Base-by-base conservation (phyloP, 2,113 vertebrate species). In the Lagopus leucura region DNA sequence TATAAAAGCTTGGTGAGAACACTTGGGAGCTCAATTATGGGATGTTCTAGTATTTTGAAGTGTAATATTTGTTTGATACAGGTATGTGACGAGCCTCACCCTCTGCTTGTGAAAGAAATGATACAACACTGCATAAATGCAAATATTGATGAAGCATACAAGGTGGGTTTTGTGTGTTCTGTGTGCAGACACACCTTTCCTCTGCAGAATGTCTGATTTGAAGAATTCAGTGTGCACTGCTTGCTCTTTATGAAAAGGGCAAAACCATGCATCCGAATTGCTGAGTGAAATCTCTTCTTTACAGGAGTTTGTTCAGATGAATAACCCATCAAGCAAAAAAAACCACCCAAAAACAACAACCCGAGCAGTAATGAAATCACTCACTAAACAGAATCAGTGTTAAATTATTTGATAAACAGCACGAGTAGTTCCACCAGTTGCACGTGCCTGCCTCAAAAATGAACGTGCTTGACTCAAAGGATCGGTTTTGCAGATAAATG, bases 21-120 rank as follows among this genome's bases (percentile, higher is more conserved):
- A 52, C 40, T 54, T 58, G 43, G 43, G 57, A 34, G 5, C 47
- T 78, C 75, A 50, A 55, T 8, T 6, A 21, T 34, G 58, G 66
- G 8, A 30, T 38, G 12, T 77, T 83, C 11, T 71, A 11, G 8
- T 57, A 30, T 65, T 63, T 55, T 74, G 7, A 76, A 60, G 15
- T 66, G 8, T 48, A 28, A 16, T 52, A 22, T 70, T 88, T 20
- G 25, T 82, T 71, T 36, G 45, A 48, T 32, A 22, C 55, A 99
- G 98, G 99, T 99, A 27, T 99, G 99, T 42, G 99, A 99, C 0
- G 99, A 99, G 95, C 99, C 99, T 7, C 99, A 99, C 90, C 99
- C 99, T 2, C 97, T 99, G 95, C 98, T 99, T 73, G 99, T 99
- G 95, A 99, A 99, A 93, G 98, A 98, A 97, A 99, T 99, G 99